Evolutionary conservation across 2,113 vertebrate species (phyloP).

Genomic region (Bolborhynchus lineola): DNA sequence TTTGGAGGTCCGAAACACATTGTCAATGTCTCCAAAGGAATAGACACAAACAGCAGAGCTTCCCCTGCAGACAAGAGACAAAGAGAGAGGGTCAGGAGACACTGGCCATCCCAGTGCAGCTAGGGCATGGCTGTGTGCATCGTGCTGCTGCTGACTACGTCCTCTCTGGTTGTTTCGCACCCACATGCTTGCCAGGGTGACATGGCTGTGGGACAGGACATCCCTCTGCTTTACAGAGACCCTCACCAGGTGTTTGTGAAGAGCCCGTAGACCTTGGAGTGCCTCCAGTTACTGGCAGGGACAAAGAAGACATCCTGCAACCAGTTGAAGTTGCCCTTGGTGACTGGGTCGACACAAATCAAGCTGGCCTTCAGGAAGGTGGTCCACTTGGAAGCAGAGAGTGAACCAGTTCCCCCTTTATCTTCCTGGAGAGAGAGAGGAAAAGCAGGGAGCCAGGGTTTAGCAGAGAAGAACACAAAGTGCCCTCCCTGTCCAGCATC

Average conservation of each 20-base stretch:
- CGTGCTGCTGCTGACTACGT: rapidly evolving
- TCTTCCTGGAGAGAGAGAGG: conserved; percentile 77
- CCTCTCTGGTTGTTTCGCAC: background rate
- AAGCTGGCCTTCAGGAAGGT: conserved; percentile 91
- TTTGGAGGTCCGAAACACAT: conserved; percentile 78
- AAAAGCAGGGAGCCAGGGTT: background rate
- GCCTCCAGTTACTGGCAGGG: conserved; percentile 74
- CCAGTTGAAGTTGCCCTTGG: conserved; percentile 87
- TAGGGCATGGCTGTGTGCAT: rapidly evolving
- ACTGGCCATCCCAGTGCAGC: rapidly evolving
- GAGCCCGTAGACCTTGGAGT: conserved; percentile 82
- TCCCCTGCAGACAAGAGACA: conserved; percentile 75
- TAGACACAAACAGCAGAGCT: conserved; percentile 89
- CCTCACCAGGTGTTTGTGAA: conserved; percentile 92
- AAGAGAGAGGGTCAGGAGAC: background rate
- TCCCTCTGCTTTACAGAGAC: background rate
- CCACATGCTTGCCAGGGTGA: background rate
- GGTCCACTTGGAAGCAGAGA: conserved; percentile 89
- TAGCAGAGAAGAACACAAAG: background rate
- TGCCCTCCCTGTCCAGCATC: background rate
- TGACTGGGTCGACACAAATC: conserved; percentile 82
- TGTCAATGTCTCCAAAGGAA: conserved; percentile 81
- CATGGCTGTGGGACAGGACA: background rate
- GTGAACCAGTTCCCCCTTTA: conserved; percentile 81
- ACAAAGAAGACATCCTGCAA: conserved; percentile 86